These are phyloP conservation scores for Australoheros scitulus DNA, from an alignment of 2,113 vertebrate species.

Conservation along the genomic window DNA sequence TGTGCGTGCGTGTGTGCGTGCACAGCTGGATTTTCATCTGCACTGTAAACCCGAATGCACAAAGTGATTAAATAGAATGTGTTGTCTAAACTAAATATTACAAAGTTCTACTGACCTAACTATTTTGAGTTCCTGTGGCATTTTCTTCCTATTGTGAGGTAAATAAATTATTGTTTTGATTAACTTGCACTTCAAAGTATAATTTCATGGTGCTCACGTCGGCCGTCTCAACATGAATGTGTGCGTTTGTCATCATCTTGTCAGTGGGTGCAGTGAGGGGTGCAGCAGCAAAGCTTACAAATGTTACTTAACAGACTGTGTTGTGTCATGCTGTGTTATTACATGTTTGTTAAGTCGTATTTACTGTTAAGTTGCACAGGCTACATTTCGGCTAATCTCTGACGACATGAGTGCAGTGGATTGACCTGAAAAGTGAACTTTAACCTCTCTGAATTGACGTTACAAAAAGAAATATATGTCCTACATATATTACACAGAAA, in stretches of 20 bases:
- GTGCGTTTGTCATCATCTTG: not conserved
- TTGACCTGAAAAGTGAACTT: not conserved
- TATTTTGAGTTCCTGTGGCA: not conserved
- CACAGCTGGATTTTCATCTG: conserved; percentile 1
- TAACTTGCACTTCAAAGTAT: rapidly evolving
- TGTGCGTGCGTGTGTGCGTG: too few relatives aligned
- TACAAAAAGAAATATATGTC: not conserved
- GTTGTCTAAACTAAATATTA: not conserved
- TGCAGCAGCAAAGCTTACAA: not conserved
- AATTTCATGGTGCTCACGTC: not conserved
- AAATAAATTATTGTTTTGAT: not conserved
- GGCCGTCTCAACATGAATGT: not conserved
- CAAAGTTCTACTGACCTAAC: not conserved
- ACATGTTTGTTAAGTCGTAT: not conserved
- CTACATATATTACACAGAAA: not conserved
- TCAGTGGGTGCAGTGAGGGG: rapidly evolving
- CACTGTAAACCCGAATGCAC: not conserved
- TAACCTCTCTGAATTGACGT: not conserved
- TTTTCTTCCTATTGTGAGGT: rapidly evolving
- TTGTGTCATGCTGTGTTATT: not conserved
- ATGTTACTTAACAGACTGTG: not conserved
- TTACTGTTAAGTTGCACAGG: not conserved
- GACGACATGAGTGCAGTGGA: not conserved
- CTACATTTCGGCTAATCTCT: not conserved
- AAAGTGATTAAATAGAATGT: not conserved